Base-by-base conservation (phyloP, 2,888 invertebrate species). In the Synanthedon myopaeformis region DNA sequence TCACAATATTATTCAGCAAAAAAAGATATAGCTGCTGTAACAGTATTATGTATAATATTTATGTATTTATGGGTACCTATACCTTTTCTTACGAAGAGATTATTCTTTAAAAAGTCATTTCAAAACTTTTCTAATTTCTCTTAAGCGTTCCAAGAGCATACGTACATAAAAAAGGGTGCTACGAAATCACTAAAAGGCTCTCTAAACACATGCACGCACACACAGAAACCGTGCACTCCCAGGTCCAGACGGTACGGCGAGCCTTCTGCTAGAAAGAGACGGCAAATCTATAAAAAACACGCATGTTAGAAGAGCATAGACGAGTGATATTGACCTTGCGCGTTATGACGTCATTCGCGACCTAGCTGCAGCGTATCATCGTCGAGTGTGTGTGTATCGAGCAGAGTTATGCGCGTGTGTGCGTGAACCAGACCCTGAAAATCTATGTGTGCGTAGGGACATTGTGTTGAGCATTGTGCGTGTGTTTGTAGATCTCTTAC, bases 311-410 rank as follows among this genome's bases (percentile, higher is more conserved):
- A 55, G 62, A 69, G 72, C 55, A 61, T 59, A 60, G 64, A 61
- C 54, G 56, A 68, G 77, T 85, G 86, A 76, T 87, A 87, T 86
- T 87, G 87, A 87, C 86, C 87, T 87, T 87, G 87, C 82, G 74
- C 62, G 77, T 56, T 58, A 69, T 89, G 89, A 90, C 90, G 89
- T 89, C 89, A 89, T 83, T 77, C 70, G 72, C 89, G 89, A 89
- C 89, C 89, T 89, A 89, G 89, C 82, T 87, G 86, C 85, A 86
- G 76, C 81, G 35, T 35, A 35, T 35, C 35, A 35, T 35, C 35
- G 35, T 10, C 79, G 55, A 51, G 52, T 58, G 54, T 75, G 72
- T 69, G 58, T 65, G 62, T 66, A 56, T 55, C 56, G 53, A 41
- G 57, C 53, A 56, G 41, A 4, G 17, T 4, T 13, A 28, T 42